Conservation (phyloP, 2,888 invertebrate species). For the Chrysomela aeneicollis region DNA sequence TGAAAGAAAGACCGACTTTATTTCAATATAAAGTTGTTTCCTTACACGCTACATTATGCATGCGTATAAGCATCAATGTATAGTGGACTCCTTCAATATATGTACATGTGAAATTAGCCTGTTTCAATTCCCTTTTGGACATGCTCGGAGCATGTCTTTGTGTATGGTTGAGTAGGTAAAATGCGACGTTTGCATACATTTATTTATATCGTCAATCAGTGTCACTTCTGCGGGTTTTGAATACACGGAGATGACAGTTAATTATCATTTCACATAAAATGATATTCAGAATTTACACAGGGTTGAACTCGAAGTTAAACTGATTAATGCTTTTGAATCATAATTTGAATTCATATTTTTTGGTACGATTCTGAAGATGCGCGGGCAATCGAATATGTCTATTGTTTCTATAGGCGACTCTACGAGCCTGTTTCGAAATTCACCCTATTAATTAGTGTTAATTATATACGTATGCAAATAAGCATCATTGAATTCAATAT, state of each 20-base stretch:
- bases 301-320: neutral
- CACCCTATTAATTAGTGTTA: no score
- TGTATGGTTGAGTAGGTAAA: neutral
- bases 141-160: neutral
- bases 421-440: no score
- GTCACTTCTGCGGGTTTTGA: neutral
- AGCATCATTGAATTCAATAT: no score
- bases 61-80: slow-evolving; percentile 37
- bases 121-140: slow-evolving; percentile 34
- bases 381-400: no score
- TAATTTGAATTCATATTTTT: no score
- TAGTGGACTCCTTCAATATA: slow-evolving; percentile 18
- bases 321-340: no score
- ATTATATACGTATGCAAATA: no score
- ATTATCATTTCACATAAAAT: neutral
- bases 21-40: slow-evolving; percentile 5
- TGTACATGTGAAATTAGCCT: slow-evolving; percentile 42
- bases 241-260: neutral
- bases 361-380: no score
- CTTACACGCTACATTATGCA: slow-evolving; percentile 40
- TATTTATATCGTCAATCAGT: slow-evolving; percentile 1
- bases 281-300: neutral
- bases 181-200: neutral
- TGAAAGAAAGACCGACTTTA: neutral
- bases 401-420: no score